These are phyloP conservation scores for Hermaeophaga mercurialis DNA, from an alignment of 2,888 invertebrate species.

Conservation along the genomic window DNA sequence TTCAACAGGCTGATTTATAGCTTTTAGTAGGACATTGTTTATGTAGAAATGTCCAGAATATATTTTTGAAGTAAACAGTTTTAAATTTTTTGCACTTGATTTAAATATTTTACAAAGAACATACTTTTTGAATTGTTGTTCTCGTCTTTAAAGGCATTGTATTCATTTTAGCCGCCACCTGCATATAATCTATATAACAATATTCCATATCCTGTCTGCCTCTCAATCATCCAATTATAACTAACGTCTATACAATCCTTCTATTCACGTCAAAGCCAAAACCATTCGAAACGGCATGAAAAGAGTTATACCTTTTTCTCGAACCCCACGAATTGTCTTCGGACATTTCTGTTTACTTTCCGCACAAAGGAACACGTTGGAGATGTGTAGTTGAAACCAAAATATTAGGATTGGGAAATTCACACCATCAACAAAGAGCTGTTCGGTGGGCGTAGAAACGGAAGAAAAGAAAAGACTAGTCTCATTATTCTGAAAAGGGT, in stretches of 20 bases:
- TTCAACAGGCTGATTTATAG: too few species aligned
- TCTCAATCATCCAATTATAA: slow-evolving; percentile 26
- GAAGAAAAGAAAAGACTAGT: slow-evolving; percentile 11
- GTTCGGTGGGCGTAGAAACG: slow-evolving; percentile 3
- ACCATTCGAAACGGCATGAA: slow-evolving; percentile 27
- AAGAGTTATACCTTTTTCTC: slow-evolving; percentile 28
- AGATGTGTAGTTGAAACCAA: slow-evolving; percentile 29
- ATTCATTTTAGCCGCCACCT: slow-evolving; percentile 10
- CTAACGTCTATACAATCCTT: slow-evolving; percentile 21
- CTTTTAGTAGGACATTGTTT: too few species aligned
- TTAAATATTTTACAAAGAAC: too few species aligned
- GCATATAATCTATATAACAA: slow-evolving; percentile 15
- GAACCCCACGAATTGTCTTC: slow-evolving; percentile 28
- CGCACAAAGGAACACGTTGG: slow-evolving; percentile 25
- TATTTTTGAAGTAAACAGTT: too few species aligned
- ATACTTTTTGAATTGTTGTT: too few species aligned
- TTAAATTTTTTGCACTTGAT: too few species aligned
- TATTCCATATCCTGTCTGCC: slow-evolving; percentile 21
- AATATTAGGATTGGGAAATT: slow-evolving; percentile 33
- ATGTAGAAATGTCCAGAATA: too few species aligned
- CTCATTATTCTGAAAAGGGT: slow-evolving; percentile 12
- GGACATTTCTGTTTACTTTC: slow-evolving; percentile 25
- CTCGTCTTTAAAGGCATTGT: too few species aligned
- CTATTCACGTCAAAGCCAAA: slow-evolving; percentile 25
- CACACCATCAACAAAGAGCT: slow-evolving; percentile 26